Evolutionary conservation across 1,140 invertebrate species (phyloP).

Genomic region (Sipha flava): DNA sequence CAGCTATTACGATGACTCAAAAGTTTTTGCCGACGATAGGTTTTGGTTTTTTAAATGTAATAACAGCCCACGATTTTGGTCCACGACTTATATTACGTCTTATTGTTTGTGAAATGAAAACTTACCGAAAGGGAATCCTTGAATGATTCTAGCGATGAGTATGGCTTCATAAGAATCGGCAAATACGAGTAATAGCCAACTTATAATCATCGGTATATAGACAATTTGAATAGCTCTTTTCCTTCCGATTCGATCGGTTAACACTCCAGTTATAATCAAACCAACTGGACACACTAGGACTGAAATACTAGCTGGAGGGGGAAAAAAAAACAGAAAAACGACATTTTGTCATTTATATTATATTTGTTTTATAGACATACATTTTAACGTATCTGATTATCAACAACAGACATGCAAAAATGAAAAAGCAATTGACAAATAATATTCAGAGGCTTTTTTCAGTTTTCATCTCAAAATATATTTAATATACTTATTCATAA

Average conservation of each 20-base stretch:
- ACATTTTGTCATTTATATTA: background rate
- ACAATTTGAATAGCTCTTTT: background rate
- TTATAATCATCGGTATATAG: background rate
- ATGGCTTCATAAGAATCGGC: background rate
- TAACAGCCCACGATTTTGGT: too few relatives aligned
- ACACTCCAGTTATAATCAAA: background rate
- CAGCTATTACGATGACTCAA: too few relatives aligned
- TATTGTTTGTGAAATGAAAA: too few relatives aligned
- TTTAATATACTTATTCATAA: too few relatives aligned
- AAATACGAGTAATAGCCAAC: background rate
- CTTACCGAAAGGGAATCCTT: background rate
- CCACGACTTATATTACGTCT: too few relatives aligned
- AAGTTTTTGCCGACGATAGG: too few relatives aligned
- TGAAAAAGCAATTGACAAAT: too few relatives aligned
- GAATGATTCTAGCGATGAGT: background rate
- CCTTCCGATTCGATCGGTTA: background rate
- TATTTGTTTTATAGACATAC: background rate
- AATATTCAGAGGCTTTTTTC: too few relatives aligned
- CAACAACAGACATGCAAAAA: too few relatives aligned
- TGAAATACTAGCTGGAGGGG: background rate
- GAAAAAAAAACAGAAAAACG: background rate
- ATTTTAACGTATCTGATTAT: too few relatives aligned
- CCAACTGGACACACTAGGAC: background rate
- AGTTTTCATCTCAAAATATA: too few relatives aligned
- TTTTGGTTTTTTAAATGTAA: too few relatives aligned